Conservation (phyloP, 2,797 vertebrate species). For the Enteromius radiatus region DNA sequence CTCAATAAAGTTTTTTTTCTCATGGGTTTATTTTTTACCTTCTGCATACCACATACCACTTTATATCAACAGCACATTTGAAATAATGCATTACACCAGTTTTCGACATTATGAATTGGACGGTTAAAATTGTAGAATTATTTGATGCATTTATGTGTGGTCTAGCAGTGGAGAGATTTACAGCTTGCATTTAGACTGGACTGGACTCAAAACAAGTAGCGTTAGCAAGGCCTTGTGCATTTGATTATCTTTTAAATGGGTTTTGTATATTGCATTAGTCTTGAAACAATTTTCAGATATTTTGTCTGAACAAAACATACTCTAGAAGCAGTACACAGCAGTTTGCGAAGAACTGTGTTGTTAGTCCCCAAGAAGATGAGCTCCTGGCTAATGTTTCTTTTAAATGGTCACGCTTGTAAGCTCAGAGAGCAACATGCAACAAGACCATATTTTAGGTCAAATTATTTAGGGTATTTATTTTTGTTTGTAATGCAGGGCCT, state of each 20-base stretch:
- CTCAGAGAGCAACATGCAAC: background rate
- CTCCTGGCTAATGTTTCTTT: slow-evolving; percentile 19
- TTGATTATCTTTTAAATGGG: slow-evolving; percentile 55
- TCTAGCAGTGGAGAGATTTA: background rate
- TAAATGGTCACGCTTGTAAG: background rate
- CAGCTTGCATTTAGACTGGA: background rate
- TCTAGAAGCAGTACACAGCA: slow-evolving; percentile 27
- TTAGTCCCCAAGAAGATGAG: slow-evolving; percentile 13
- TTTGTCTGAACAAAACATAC: slow-evolving; percentile 39
- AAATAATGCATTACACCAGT: background rate
- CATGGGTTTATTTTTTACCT: background rate
- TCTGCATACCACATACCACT: background rate
- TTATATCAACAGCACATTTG: background rate
- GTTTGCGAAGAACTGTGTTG: slow-evolving; percentile 27
- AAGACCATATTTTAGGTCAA: background rate
- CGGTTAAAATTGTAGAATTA: background rate
- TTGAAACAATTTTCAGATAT: slow-evolving; percentile 48
- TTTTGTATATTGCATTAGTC: slow-evolving; percentile 54
- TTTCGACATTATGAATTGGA: background rate
- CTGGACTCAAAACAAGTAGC: slow-evolving; percentile 43
- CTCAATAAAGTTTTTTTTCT: background rate
- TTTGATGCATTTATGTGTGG: background rate
- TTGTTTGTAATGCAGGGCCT: background rate
- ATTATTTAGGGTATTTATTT: background rate
- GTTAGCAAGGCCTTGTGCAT: slow-evolving; percentile 34